Conservation (phyloP, 2,113 vertebrate genomes). For the Otus sunia region DNA sequence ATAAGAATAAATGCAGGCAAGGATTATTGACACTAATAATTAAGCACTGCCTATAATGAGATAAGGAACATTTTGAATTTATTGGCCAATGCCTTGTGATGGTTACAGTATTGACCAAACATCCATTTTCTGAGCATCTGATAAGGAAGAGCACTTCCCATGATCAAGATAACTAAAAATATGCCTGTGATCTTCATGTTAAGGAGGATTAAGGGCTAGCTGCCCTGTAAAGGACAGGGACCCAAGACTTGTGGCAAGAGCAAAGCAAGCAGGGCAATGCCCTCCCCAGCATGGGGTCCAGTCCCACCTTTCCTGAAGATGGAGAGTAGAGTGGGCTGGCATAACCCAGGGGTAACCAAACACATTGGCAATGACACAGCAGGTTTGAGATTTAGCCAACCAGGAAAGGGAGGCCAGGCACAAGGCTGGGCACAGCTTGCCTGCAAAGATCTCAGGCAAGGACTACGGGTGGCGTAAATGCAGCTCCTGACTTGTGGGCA, state of each 20-base stretch:
- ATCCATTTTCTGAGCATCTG: background rate
- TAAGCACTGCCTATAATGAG: background rate
- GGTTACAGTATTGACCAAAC: background rate
- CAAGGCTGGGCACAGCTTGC: background rate
- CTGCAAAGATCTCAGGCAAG: background rate
- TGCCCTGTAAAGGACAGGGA: background rate
- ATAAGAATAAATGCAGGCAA: background rate
- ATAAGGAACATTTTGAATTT: background rate
- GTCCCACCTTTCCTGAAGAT: background rate
- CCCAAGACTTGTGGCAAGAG: background rate
- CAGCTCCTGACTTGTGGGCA: background rate
- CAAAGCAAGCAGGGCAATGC: background rate
- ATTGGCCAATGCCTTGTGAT: background rate
- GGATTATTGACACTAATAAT: background rate
- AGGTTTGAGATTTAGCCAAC: background rate
- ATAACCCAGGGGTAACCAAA: background rate
- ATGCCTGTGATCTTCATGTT: background rate
- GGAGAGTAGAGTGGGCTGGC: background rate
- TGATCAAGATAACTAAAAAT: background rate
- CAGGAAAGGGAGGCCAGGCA: background rate
- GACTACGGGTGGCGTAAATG: fast-evolving
- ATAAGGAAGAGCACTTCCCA: background rate
- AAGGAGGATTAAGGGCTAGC: background rate
- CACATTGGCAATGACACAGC: background rate
- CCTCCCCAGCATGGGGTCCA: background rate